Evolutionary conservation across 2,888 invertebrate species (phyloP).

Genomic region (Sclerodermus sp.): DNA sequence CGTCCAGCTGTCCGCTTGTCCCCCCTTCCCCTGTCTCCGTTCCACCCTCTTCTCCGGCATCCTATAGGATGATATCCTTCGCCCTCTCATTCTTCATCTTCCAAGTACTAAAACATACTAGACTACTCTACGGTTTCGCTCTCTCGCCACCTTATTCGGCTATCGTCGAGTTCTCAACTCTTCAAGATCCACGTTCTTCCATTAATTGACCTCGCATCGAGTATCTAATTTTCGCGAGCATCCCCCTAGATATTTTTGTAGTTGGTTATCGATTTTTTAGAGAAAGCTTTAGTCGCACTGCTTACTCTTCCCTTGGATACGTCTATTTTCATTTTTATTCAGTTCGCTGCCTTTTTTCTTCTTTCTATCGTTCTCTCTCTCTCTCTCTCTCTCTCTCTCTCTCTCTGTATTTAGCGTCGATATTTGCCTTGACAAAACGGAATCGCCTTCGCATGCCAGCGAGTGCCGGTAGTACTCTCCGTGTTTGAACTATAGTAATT

Average conservation of each 20-base stretch:
- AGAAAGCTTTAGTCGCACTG: too few relatives aligned
- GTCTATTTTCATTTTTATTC: not conserved
- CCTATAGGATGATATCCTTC: conserved; percentile 5
- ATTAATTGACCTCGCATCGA: too few relatives aligned
- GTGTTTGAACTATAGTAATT: conserved; percentile 56
- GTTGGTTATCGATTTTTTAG: too few relatives aligned
- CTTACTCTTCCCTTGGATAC: too few relatives aligned
- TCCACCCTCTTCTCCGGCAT: conserved; percentile 17
- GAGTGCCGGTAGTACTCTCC: conserved; percentile 33
- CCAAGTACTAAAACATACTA: too few relatives aligned
- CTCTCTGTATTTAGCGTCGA: conserved; percentile 37
- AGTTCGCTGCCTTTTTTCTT: not conserved
- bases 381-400: conserved; percentile 2
- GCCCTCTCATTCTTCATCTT: conserved; percentile 11
- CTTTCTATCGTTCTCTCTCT: not conserved
- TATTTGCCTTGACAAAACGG: conserved; percentile 51
- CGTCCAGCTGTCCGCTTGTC: conserved; percentile 47
- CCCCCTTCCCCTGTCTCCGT: conserved; percentile 7
- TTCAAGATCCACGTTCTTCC: too few relatives aligned
- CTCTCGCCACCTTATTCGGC: too few relatives aligned
- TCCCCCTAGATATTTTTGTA: too few relatives aligned
- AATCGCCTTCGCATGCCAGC: conserved; percentile 42
- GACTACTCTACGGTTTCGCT: too few relatives aligned
- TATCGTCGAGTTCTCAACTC: too few relatives aligned
- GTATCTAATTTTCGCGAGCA: too few relatives aligned